Percentiles rank a stretch among this genome's conserved stretches.
Conservation (phyloP, 2,113 vertebrate species). For the Campylomormyrus numenius region DNA sequence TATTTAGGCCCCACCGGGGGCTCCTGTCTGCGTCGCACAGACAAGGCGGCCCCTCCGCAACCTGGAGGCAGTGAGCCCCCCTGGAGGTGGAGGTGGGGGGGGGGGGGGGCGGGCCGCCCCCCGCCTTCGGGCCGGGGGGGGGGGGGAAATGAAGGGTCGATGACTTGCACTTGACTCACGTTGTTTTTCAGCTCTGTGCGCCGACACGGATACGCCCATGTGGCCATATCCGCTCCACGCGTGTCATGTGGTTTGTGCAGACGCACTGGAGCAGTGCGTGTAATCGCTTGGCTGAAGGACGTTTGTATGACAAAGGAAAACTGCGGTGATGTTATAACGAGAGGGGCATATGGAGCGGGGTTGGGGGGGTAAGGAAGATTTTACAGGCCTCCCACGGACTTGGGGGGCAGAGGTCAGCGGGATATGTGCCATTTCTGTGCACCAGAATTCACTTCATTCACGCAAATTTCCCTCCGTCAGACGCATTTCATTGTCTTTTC, state of each 20-base stretch:
- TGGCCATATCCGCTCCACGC: conserved; percentile 44
- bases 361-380: conserved; percentile 15
- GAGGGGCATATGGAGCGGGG: not conserved
- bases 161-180: conserved; percentile 62
- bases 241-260: conserved; percentile 43
- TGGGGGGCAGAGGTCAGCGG: not conserved
- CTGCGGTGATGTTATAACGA: conserved; percentile 33
- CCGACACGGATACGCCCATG: conserved; percentile 40
- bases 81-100: not conserved
- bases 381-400: not conserved
- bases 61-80: not conserved
- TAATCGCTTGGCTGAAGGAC: conserved; percentile 44
- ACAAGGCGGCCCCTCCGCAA: not conserved
- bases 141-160: conserved; percentile 42
- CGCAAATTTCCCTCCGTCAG: not conserved
- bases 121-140: not conserved
- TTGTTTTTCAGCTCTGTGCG: conserved; percentile 52
- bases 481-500: not conserved
- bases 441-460: not conserved
- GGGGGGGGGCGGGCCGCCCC: not conserved
- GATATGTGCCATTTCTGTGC: not conserved
- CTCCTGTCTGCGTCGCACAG: conserved; percentile 45
- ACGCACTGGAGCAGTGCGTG: conserved; percentile 47
- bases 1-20: conserved; percentile 60
- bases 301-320: conserved; percentile 47